Evolutionary conservation across 2,888 invertebrate genomes (phyloP), one percentile per base, ranked within the genome.

Genomic region (Aromia moschata): DNA sequence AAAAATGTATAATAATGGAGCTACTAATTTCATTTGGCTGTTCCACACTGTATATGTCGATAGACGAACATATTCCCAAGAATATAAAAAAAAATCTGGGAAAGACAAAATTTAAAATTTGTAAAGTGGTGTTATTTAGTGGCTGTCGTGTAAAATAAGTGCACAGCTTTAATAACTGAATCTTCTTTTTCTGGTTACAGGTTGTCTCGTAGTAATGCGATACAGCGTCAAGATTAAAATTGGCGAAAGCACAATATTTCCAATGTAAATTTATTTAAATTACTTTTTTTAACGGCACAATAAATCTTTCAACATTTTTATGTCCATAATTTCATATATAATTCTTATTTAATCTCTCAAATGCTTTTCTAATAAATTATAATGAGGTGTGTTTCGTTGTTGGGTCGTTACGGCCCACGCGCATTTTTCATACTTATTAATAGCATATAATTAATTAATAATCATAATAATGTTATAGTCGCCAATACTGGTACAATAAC

Each of bases 341-440:
- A 56, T 49, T 40, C 40, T 56, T 43, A 56, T 40, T 56, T 56
- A 56, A 49, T 40, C 15, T 46, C 36, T 18, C 9, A 14, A 47
- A 38, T 40, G 38, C 38, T 45, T 49, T 49, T 33, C 47, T 49
- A 41, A 56, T 56, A 56, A 49, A 45, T 56, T 44, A 56, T 47
- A 56, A 47, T 56, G 20, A 56, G 49, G 56, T 49, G 56, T 51
- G 25, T 37, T 53, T 31, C 36, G 37, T 18, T 18, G 49, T 49
- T 25, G 25, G n/a, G 25, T 38, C 20, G 49, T 38, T 40, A 49
- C 10, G 33, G 18, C 55, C 55, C 55, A 56, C 55, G 55, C 55
- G 45, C 36, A 41, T 44, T 53, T 53, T 41, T 44, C 36, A 43
- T 31, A 18, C 41, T 53, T 43, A 41, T 53, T 53, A 41, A 43